Evolutionary conservation across 2,113 vertebrate genomes (phyloP).

Genomic region (Phaetusa simplex): DNA sequence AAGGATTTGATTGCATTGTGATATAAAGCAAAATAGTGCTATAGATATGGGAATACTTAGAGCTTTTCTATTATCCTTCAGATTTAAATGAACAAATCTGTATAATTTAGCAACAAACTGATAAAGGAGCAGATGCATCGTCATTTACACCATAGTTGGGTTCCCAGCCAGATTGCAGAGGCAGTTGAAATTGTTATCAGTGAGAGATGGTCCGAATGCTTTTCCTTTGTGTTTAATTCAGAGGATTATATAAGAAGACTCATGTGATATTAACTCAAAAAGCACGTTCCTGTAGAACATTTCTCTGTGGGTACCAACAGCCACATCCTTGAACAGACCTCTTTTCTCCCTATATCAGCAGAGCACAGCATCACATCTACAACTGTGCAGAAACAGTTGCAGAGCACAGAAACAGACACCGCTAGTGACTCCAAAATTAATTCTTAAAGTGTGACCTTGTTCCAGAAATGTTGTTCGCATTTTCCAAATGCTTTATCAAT

Average conservation of each 20-base stretch:
- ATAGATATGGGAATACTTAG: not conserved
- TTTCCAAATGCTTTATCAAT: not conserved
- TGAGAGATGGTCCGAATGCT: rapidly evolving
- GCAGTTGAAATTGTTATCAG: not conserved
- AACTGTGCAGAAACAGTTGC: not conserved
- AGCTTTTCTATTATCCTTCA: not conserved
- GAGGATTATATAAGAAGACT: not conserved
- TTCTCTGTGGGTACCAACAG: not conserved
- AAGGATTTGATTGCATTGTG: not conserved
- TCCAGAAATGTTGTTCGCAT: not conserved
- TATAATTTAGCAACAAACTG: not conserved
- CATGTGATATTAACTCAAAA: not conserved
- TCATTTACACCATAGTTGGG: not conserved
- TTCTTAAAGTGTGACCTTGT: not conserved
- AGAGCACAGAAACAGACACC: not conserved
- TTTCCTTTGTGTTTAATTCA: not conserved
- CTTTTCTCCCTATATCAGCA: not conserved
- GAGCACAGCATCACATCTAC: not conserved
- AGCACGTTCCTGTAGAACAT: not conserved
- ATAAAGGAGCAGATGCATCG: not conserved
- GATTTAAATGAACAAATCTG: not conserved
- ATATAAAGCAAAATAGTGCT: not conserved
- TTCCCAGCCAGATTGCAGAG: not conserved
- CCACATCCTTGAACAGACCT: not conserved
- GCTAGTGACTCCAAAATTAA: not conserved